These are phyloP conservation scores for Drosophila triauraria DNA, from an alignment of 1,140 invertebrate species.

Conservation along the genomic window DNA sequence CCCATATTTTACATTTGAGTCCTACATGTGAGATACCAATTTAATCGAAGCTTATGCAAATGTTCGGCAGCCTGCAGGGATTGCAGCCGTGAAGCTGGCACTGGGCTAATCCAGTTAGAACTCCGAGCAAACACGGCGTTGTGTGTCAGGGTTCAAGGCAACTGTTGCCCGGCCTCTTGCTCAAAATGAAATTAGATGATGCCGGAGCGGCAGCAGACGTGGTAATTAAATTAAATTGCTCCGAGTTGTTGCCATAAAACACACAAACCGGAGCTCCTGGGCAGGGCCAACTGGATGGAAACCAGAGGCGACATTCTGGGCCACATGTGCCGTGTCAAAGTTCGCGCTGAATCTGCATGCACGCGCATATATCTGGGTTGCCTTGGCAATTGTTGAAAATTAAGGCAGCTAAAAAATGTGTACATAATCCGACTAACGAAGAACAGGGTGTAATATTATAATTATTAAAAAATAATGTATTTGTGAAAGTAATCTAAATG, in stretches of 20 bases:
- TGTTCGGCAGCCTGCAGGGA: slow-evolving; percentile 38
- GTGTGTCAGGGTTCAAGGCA: slow-evolving; percentile 49
- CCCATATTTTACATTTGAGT: not conserved
- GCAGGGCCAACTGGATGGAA: slow-evolving; percentile 1
- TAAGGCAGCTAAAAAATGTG: slow-evolving; percentile 62
- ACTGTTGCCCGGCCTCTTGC: slow-evolving; percentile 31
- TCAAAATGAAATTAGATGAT: slow-evolving; percentile 73
- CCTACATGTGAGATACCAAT: slow-evolving; percentile 10
- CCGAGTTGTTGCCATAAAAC: slow-evolving; percentile 68
- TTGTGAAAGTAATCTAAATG: not conserved
- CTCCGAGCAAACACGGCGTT: slow-evolving; percentile 59
- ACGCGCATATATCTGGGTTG: slow-evolving; percentile 59
- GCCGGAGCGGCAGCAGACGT: slow-evolving; percentile 47
- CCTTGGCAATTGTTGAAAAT: slow-evolving; percentile 66
- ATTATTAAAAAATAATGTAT: not conserved
- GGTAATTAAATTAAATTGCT: slow-evolving; percentile 79
- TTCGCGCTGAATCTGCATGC: slow-evolving; percentile 55
- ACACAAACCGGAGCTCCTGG: slow-evolving; percentile 16
- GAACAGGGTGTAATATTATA: slow-evolving; percentile 14
- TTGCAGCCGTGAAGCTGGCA: slow-evolving; percentile 38
- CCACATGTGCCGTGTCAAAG: slow-evolving; percentile 67
- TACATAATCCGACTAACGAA: slow-evolving; percentile 27
- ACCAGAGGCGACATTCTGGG: slow-evolving; percentile 12
- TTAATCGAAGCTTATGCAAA: slow-evolving; percentile 63
- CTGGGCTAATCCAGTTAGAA: slow-evolving; percentile 55